Base-by-base conservation (phyloP, 2,797 vertebrate species). In the Enteromius unitaeniatus region DNA sequence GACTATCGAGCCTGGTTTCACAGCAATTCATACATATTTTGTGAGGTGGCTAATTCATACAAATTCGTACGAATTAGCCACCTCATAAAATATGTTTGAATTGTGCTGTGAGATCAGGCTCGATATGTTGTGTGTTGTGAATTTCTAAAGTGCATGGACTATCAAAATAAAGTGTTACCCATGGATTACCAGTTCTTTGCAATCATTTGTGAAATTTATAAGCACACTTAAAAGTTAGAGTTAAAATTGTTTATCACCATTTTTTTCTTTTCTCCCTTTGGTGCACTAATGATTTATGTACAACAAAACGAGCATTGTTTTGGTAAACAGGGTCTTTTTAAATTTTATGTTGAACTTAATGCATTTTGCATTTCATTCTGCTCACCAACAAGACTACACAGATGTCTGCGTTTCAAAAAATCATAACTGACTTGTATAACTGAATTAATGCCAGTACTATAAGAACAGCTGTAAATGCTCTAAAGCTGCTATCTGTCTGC, bases 391-490 rank as follows among this genome's bases (percentile, higher is more conserved):
- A 80, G n/a, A 51, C 40, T 17, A 17, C 19, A 21, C 67, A 45
- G 2, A 49, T 19, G 65, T 82, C 15, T 65, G 19, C 11, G 40
- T 40, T 28, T 14, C 34, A 37, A 75, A 49, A 62, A 45, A 58
- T 58, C 28, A 83, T 21, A 85, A 58, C 90, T 92, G 91, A 92
- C 92, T 91, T 90, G 92, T 79, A 15, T 34, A 37, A 79, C 11
- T 67, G 62, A 79, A 64, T 64, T 67, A 51, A 23, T 92, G 87
- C 92, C 93, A 93, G 91, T 93, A 91, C 92, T 92, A 93, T 91
- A 92, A 90, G 91, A 93, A 93, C 92, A 92, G 92, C 93, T 93
- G 93, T 92, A 94, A 93, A 94, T 93, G 90, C 93, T 94, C 90
- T 60, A 91, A 91, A 91, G 92, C 91, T 88, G 88, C 88, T 92